These are phyloP conservation scores for Acleris literana DNA, from an alignment of 2,888 invertebrate genomes.

Conservation along the genomic window DNA sequence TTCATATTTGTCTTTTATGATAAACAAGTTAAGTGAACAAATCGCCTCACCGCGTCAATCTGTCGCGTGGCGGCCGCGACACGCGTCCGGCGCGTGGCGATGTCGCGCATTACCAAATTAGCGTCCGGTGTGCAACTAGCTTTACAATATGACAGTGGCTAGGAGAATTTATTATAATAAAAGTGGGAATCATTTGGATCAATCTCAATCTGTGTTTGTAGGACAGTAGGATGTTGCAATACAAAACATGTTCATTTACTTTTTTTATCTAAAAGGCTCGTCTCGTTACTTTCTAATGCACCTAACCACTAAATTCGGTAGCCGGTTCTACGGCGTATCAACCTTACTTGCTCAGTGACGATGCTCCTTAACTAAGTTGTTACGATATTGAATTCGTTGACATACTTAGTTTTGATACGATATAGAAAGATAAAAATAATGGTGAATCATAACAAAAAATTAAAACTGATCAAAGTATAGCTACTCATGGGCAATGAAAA, in stretches of 20 bases:
- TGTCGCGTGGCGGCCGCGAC: slow-evolving; percentile 68
- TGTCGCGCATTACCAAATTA: slow-evolving; percentile 78
- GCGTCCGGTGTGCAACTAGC: slow-evolving; percentile 69
- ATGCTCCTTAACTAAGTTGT: too few species aligned
- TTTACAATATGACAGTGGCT: slow-evolving; percentile 46
- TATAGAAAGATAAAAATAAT: neutral
- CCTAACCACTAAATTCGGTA: neutral
- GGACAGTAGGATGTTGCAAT: too few species aligned
- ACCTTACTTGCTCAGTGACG: neutral
- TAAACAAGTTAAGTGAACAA: slow-evolving; percentile 78
- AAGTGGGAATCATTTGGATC: neutral
- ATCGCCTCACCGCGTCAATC: slow-evolving; percentile 69
- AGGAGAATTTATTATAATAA: slow-evolving; percentile 4
- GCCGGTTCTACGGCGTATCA: neutral
- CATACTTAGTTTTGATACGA: neutral
- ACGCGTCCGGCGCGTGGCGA: slow-evolving; percentile 63
- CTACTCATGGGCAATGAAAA: neutral
- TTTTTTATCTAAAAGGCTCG: too few species aligned
- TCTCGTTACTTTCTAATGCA: too few species aligned
- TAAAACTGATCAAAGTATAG: neutral
- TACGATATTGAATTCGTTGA: too few species aligned
- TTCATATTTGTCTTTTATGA: slow-evolving; percentile 62
- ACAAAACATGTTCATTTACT: too few species aligned
- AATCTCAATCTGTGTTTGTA: too few species aligned
- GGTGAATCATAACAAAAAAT: neutral